phyloP scores from a whole-genome alignment of 2,888 invertebrate species.

The Didymodactylos carnosus region DNA sequence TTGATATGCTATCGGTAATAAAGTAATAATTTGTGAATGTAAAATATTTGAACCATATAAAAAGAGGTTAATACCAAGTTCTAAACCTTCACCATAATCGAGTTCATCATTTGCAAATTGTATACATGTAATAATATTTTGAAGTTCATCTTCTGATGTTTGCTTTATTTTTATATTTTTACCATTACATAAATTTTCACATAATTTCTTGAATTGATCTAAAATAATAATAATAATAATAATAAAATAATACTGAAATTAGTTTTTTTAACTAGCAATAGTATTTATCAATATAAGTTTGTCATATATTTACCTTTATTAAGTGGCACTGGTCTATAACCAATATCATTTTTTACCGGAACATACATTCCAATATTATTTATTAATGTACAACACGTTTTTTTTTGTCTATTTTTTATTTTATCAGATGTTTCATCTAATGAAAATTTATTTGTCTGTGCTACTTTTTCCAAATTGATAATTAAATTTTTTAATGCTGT shows the following conservation, averaged over 20 bases:
- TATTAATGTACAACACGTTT: conserved; percentile 4
- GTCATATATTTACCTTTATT: conserved; percentile 32
- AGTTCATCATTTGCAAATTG: conserved; percentile 79
- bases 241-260: neutral
- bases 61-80: conserved; percentile 66
- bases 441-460: conserved; percentile 20
- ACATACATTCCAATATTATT: conserved; percentile 58
- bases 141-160: conserved; percentile 47
- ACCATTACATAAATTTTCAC: conserved; percentile 42
- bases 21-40: conserved; percentile 45
- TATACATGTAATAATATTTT: conserved; percentile 59
- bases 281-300: neutral
- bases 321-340: conserved; percentile 55
- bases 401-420: conserved; percentile 22
- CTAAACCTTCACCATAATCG: conserved; percentile 77
- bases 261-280: no score
- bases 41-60: conserved; percentile 48
- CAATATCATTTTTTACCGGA: conserved; percentile 59
- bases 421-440: conserved; percentile 1
- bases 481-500: conserved; percentile 19
- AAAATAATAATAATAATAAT: conserved; percentile 22
- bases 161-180: conserved; percentile 42
- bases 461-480: conserved; percentile 15
- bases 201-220: conserved; percentile 49
- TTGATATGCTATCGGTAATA: conserved; percentile 54